Evolutionary conservation across 2,888 invertebrate genomes (phyloP), one percentile per base, ranked within the genome.

Genomic region (Mythimna lalbum): DNA sequence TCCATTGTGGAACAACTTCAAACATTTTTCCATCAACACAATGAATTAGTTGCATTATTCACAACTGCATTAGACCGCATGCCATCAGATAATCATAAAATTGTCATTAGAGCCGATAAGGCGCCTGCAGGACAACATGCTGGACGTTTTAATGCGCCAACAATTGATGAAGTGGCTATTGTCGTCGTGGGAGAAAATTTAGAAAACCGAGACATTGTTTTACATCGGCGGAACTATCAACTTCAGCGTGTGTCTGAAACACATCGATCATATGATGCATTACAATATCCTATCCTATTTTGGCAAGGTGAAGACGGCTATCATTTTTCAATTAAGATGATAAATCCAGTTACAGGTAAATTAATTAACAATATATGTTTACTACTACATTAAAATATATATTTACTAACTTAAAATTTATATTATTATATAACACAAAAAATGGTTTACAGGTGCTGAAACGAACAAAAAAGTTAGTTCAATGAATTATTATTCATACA

Each of bases 31-130:
- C 78, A 78, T 49, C 23, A 78, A 50, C 50, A 78, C 21, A 74
- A 74, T 5, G 63, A 14, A 74, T 78, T 39, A 68, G 61, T 76
- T 0, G 57, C 43, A 0, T 1, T 70, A 56, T 76, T 76, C 63
- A 85, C 69, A 71, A 84, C 53, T 10, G 85, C 84, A 55, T 47
- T 87, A 63, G 86, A 86, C 68, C 82, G 73, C 61, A 87, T 86
- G 86, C 86, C 85, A 85, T 83, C 78, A 1, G 85, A 87, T 69
- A 81, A 69, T 74, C 82, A 86, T 77, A 87, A 87, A 73, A 81
- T 87, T 83, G 63, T 86, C 1, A 88, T 86, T 19, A 63, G 79
- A 83, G 87, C 86, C 33, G 86, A 88, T 73, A 87, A 85, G 78
- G 80, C 82, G 67, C 86, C 86, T 81, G 81, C 76, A 0, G 87